Percentiles rank a stretch among this genome's conserved stretches.
phyloP scores from a whole-genome alignment of 2,888 invertebrate genomes.

The Limnephilus rhombicus region DNA sequence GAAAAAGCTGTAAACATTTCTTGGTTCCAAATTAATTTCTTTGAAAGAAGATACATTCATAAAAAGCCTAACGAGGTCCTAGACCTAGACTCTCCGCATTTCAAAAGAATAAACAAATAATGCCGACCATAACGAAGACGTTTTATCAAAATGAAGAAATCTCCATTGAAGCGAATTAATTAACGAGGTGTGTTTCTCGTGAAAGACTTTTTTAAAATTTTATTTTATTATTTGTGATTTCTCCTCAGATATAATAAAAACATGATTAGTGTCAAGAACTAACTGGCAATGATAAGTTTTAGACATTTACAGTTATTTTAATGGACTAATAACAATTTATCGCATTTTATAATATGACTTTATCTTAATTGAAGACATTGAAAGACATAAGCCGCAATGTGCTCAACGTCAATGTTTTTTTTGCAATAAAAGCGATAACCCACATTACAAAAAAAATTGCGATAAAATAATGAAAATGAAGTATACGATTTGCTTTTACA shows the following conservation, averaged over 20 bases:
- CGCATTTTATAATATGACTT: background rate
- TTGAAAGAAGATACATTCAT: background rate
- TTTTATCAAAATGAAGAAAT: background rate
- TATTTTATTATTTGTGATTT: background rate
- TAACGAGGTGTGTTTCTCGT: background rate
- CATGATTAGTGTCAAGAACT: background rate
- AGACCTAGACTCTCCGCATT: background rate
- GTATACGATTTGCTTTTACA: background rate
- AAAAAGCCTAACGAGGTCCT: background rate
- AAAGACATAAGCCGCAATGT: background rate
- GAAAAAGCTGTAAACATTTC: background rate
- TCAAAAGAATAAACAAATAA: background rate
- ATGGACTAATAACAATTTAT: background rate
- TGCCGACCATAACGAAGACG: background rate
- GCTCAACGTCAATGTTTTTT: background rate
- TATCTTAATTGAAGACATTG: background rate
- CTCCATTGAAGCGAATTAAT: background rate
- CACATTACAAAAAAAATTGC: background rate
- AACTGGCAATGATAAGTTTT: background rate
- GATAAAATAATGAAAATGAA: background rate
- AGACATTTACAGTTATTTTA: background rate
- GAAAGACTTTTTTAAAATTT: background rate
- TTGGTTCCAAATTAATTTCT: background rate
- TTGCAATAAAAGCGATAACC: background rate
- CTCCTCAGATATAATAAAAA: background rate